Base-by-base conservation (phyloP, 2,888 invertebrate species). In the Chironomus tentans region DNA sequence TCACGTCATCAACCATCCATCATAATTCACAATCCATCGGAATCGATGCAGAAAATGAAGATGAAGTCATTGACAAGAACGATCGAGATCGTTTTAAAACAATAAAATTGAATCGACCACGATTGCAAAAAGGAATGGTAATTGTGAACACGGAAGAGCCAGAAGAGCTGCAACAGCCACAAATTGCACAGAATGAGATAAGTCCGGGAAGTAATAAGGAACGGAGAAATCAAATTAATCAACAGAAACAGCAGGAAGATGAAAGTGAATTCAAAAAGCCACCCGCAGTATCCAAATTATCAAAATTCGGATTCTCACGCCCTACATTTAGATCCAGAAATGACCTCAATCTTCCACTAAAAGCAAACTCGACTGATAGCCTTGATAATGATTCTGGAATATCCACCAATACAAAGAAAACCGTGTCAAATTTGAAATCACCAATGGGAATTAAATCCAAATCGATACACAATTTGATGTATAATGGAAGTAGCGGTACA, bases 391-490 rank as follows among this genome's bases (percentile, higher is more conserved):
- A 76, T 48, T 1, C 15, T 13, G 62, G 38, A 10, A 10, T 22
- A 0, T 21, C 13, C n/a, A n/a, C 6, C 0, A 6, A 13, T 18
- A 4, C n/a, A 6, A 12, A 28, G 6, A 18, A 50, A 24, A 56
- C 24, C 6, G 15, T 15, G 12, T 13, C 56, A 46, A 76, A 56
- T 50, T 15, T 83, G 2, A 83, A 83, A 77, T 83, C 83, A 78
- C 83, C 84, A 4, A 82, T 84, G 83, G 84, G 84, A 65, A 81
- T 81, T 18, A 84, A 84, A 79, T 82, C 84, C 5, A 84, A 84
- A 77, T 84, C 84, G 22, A 83, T 83, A 80, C 83, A 83, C 77
- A 84, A 84, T 78, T 78, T 84, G 77, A 80, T 81, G 76, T 80
- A 81, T 75, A 81, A 81, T 72, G 77, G 38, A 38, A 38, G 10